Evolutionary conservation across 2,888 invertebrate species (phyloP), one percentile per base, ranked within the genome.

Genomic region (Elegia similella): DNA sequence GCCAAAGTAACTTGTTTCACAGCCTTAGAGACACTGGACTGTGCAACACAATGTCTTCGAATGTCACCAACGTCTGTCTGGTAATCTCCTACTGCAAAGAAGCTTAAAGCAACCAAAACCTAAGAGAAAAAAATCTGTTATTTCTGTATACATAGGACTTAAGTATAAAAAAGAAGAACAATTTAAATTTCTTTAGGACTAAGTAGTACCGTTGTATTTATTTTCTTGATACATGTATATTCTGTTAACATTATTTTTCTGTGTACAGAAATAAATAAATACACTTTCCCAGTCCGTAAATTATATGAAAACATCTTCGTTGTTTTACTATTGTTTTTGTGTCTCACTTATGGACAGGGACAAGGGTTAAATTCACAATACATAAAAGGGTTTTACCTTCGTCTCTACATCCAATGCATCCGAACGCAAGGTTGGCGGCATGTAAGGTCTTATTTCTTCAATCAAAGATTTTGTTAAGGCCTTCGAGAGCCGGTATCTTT

Each of bases 21-120:
- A 12, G 55, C 62, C 44, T 57, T 60, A 0, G 52, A 55, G 12
- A 59, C 62, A 42, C 52, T 59, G 38, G 55, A n/a, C 34, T 55
- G 59, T 56, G 56, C 7, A 57, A 59, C 10, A 56, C 59, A 15
- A 38, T 48, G 17, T 29, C 30, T 53, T 2, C 23, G 23, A 23
- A 23, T 23, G 23, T 23, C 23, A 3, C 23, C 23, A 3, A 23
- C 23, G 5, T 23, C 42, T 5, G 59, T 59, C 43, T 61, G 61
- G 42, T 61, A 61, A 0, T 55, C 56, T 0, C 61, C 59, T 30
- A 48, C 48, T 0, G 61, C 61, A 55, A 55, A 61, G 38, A 62
- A 59, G 10, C 59, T 23, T 16, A 62, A 47, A 23, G 59, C 58
- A 12, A 57, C 55, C 29, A 61, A 47, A 50, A 50, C 30, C 55